Evolutionary conservation across 2,888 invertebrate species (phyloP).

Genomic region (Cheilosia vernalis): DNA sequence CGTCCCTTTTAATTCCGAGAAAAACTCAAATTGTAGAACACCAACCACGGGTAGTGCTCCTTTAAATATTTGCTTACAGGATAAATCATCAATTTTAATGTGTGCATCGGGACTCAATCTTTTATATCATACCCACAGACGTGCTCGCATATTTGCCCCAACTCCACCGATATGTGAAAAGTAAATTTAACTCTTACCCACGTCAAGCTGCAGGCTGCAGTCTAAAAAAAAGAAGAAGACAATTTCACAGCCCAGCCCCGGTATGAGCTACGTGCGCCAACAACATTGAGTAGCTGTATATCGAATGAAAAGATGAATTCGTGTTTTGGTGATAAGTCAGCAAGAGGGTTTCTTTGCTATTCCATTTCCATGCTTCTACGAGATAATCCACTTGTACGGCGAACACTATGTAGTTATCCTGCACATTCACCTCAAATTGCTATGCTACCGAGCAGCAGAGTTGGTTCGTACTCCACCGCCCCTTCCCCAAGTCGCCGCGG

Average conservation of each 20-base stretch:
- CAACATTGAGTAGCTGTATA: conserved; percentile 68
- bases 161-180: conserved; percentile 19
- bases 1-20: conserved; percentile 12
- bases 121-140: neutral
- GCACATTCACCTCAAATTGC: conserved; percentile 71
- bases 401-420: conserved; percentile 63
- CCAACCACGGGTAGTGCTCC: conserved; percentile 17
- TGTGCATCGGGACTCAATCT: conserved; percentile 43
- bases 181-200: conserved; percentile 37
- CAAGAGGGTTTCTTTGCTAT: conserved; percentile 14
- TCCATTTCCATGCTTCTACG: conserved; percentile 33
- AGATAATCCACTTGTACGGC: conserved; percentile 69
- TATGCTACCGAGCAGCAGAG: conserved; percentile 30
- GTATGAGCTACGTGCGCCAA: conserved; percentile 6
- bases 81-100: conserved; percentile 53
- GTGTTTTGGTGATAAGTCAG: conserved; percentile 66
- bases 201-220: conserved; percentile 6
- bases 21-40: conserved; percentile 13
- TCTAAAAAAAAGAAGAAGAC: conserved; percentile 39
- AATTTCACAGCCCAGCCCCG: conserved; percentile 67
- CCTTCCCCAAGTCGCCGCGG: conserved; percentile 2
- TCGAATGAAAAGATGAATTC: conserved; percentile 72
- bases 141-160: conserved; percentile 15
- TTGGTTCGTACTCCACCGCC: conserved; percentile 1
- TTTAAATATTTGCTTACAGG: conserved; percentile 56